Percentiles rank a stretch among this genome's conserved stretches.
Conservation (phyloP, 2,888 invertebrate species). For the Idaea biselata region DNA sequence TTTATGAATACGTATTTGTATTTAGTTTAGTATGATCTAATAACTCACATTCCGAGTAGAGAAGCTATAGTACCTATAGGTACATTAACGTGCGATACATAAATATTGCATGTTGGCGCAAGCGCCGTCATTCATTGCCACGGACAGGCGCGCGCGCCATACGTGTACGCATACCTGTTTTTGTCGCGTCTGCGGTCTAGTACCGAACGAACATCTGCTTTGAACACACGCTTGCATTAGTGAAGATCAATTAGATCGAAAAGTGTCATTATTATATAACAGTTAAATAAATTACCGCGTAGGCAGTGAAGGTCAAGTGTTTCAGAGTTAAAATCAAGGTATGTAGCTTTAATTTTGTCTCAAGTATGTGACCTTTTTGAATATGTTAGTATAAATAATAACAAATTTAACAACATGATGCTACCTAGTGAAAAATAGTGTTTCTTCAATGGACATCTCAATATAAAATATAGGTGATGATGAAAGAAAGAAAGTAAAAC, state of each 20-base stretch:
- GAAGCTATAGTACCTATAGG: constrained; percentile 2
- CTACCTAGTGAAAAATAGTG: background rate
- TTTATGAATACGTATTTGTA: background rate
- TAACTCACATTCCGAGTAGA: background rate
- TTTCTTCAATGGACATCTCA: background rate
- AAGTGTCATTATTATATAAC: constrained; percentile 8
- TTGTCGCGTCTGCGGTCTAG: constrained; percentile 30
- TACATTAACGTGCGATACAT: constrained; percentile 25
- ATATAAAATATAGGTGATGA: background rate
- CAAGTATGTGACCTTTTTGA: background rate
- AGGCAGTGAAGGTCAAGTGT: background rate
- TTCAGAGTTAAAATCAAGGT: background rate
- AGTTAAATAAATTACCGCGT: background rate
- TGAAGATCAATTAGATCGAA: constrained; percentile 28
- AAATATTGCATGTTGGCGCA: constrained; percentile 36
- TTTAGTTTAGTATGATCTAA: background rate
- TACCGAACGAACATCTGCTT: constrained; percentile 30
- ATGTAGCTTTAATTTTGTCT: background rate
- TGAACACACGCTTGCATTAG: constrained; percentile 33
- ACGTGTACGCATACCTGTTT: constrained; percentile 23
- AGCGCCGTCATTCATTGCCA: constrained; percentile 48
- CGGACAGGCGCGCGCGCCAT: constrained; percentile 33
- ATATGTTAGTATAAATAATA: background rate
- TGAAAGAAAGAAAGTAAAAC: background rate
- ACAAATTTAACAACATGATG: background rate